Conservation (phyloP, 1,140 invertebrate species). For the Aphis gossypii region DNA sequence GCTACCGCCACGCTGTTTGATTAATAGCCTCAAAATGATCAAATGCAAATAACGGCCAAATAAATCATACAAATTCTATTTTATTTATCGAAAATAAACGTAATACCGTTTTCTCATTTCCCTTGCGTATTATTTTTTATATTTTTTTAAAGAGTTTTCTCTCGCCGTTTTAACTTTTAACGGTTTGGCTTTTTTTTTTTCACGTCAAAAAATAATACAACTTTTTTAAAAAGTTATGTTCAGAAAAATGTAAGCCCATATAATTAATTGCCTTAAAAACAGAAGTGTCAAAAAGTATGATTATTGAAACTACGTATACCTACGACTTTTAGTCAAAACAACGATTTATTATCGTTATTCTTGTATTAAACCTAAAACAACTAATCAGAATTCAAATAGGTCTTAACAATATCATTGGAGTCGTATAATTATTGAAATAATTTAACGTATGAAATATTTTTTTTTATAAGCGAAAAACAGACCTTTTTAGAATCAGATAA, state of each 20-base stretch:
- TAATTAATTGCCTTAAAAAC: conserved; percentile 19
- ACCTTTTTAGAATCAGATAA: background rate
- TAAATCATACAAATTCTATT: conserved; percentile 32
- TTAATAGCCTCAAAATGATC: conserved; percentile 16
- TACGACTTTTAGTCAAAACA: background rate
- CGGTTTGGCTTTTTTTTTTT: background rate
- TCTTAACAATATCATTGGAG: background rate
- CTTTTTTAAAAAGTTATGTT: conserved; percentile 11
- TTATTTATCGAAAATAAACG: conserved; percentile 28
- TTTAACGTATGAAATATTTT: background rate
- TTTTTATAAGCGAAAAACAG: background rate
- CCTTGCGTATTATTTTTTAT: background rate
- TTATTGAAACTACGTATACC: background rate
- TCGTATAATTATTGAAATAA: background rate
- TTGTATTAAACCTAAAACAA: background rate
- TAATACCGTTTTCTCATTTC: background rate
- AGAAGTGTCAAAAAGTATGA: conserved; percentile 29
- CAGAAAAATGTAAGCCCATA: background rate
- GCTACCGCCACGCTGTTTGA: background rate
- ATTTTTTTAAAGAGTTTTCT: background rate
- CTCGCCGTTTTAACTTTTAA: conserved; percentile 19
- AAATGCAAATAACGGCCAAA: conserved; percentile 18
- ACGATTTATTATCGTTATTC: conserved; percentile 34
- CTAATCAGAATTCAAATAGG: background rate
- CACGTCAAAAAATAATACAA: background rate